Evolutionary conservation across 1,140 invertebrate species (phyloP).

Genomic region (Apis laboriosa): DNA sequence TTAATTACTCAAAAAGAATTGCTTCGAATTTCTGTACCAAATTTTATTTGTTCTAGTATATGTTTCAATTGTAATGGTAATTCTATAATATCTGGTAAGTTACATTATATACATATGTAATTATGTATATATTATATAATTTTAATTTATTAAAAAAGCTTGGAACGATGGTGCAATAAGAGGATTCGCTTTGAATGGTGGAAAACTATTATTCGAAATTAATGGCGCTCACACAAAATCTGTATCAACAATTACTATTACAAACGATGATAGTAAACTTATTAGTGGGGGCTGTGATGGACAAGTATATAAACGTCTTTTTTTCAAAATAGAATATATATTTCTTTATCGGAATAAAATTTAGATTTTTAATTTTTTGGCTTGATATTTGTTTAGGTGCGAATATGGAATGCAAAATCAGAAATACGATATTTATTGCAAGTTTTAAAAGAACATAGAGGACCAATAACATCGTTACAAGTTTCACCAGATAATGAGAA

Average conservation of each 20-base stretch:
- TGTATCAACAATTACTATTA: constrained; percentile 89
- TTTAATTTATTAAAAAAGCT: constrained; percentile 71
- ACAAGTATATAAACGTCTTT: constrained; percentile 81
- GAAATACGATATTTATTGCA: constrained; percentile 84
- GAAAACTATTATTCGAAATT: constrained; percentile 89
- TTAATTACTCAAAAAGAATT: constrained; percentile 88
- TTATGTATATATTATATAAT: neutral
- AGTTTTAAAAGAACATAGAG: constrained; percentile 94
- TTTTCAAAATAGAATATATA: neutral
- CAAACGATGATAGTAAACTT: constrained; percentile 86
- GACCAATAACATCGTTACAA: constrained; percentile 90
- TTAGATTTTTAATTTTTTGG: neutral
- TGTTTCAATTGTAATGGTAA: constrained; percentile 90
- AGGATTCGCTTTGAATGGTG: constrained; percentile 91
- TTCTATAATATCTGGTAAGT: constrained; percentile 87
- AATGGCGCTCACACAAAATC: constrained; percentile 93
- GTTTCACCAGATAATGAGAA: constrained; percentile 88
- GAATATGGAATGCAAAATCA: constrained; percentile 87
- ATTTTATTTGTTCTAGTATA: constrained; percentile 91
- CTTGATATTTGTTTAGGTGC: constrained; percentile 80
- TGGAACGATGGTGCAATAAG: constrained; percentile 96
- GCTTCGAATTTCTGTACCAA: constrained; percentile 90
- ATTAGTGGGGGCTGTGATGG: constrained; percentile 94
- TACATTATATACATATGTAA: too few species aligned
- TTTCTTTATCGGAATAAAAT: neutral